phyloP scores from a whole-genome alignment of 2,888 invertebrate genomes.

The Cylloceria caligata region DNA sequence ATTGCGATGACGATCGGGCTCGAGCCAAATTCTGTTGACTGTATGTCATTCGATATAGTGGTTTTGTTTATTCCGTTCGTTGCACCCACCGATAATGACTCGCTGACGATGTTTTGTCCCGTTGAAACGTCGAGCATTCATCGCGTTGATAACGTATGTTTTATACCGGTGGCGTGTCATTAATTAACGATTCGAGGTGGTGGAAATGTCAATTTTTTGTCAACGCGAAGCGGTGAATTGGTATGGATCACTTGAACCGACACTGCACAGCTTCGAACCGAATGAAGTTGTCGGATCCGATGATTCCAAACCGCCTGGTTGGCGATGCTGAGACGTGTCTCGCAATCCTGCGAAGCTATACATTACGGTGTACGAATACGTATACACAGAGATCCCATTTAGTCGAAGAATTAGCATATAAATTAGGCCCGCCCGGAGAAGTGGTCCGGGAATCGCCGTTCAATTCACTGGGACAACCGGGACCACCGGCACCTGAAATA shows the following conservation, averaged over 20 bases:
- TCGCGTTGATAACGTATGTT: background rate
- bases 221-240: constrained; percentile 11
- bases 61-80: constrained; percentile 34
- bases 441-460: constrained; percentile 58
- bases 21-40: background rate
- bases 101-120: constrained; percentile 42
- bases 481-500: constrained; percentile 72
- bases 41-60: constrained; percentile 38
- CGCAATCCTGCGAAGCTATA: constrained; percentile 42
- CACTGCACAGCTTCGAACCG: constrained; percentile 51
- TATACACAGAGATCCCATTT: constrained; percentile 67
- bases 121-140: constrained; percentile 4
- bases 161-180: constrained; percentile 5
- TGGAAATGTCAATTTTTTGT: constrained; percentile 47
- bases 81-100: constrained; percentile 34
- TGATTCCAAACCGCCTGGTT: constrained; percentile 41
- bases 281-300: constrained; percentile 50
- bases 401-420: constrained; percentile 79
- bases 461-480: constrained; percentile 47
- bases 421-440: constrained; percentile 76
- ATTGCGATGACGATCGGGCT: constrained; percentile 53
- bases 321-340: constrained; percentile 53
- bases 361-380: background rate
- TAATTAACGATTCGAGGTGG: constrained; percentile 39
- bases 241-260: constrained; percentile 26